Evolutionary conservation across 1,140 invertebrate species (phyloP), one percentile per base, ranked within the genome.

Genomic region (Paraescarpia echinospica): DNA sequence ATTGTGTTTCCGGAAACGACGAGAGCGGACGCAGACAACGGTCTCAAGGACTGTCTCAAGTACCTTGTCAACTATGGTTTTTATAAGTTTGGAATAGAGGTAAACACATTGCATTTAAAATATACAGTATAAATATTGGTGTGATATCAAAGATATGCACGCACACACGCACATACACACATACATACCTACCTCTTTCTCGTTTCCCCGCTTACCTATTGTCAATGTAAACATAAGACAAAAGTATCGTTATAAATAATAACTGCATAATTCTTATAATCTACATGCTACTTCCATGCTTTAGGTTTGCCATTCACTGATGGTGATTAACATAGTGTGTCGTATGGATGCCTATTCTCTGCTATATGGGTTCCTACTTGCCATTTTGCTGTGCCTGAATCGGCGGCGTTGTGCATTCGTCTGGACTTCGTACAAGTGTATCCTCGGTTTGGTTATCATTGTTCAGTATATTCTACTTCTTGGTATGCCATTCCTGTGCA

Each of bases 81-180:
- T 96, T 99, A 98, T 95, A 99, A 99, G 96, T 99, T 99, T 97
- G 99, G 99, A 35, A 95, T 99, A 4, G 99, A 99, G 97, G 97
- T 98, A 95, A 95, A 95, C 12, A 14, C 4, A 2, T 94, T 91
- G 91, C 34, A 35, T 34, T 48, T 14, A 91, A 41, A 91, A 91
- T 18, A n/a, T 41, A 35, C 31, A n/a, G 2, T 33, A 9, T 18
- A 77, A 77, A 77, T 4, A 77, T 31, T 77, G 59, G 18, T 77
- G 27, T 22, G 12, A 31, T 77, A 27, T 31, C 59, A 77, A 31
- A 77, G 8, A 77, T 31, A 77, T 27, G 22, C 27, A 77, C 59
- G 9, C 59, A 77, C 59, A 31, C 2, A 77, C 9, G 0, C 59
- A 77, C n/a, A n/a, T n/a, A n/a, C n/a, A n/a, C n/a, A n/a, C n/a